Conservation (phyloP, 1,140 invertebrate species). For the Apis cerana region DNA sequence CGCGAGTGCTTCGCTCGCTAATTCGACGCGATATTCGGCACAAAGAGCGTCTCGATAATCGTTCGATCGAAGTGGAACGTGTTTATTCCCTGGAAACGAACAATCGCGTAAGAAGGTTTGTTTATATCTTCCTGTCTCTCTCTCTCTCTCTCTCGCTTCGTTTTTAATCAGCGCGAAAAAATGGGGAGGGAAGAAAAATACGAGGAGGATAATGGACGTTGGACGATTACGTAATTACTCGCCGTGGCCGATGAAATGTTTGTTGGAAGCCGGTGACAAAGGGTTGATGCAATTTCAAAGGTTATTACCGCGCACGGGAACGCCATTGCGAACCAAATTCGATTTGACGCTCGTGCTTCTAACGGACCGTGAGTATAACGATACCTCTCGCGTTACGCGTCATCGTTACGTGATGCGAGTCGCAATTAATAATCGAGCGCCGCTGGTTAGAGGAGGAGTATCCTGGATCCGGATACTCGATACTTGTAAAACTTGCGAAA, state of each 20-base stretch:
- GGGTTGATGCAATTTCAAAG: slow-evolving; percentile 28
- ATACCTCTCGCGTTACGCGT: slow-evolving; percentile 13
- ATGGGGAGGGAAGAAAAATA: background rate
- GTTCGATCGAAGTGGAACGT: background rate
- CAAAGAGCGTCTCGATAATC: background rate
- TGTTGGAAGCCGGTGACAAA: background rate
- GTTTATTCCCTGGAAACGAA: background rate
- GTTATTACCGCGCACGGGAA: background rate
- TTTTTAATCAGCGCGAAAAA: background rate
- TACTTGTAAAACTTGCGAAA: background rate
- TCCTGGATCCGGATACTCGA: background rate
- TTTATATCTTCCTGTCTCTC: too few species aligned
- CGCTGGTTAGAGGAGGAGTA: background rate
- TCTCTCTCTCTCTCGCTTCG: background rate
- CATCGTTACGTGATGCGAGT: slow-evolving; percentile 19
- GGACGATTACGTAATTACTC: background rate
- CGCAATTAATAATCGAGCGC: slow-evolving; percentile 14
- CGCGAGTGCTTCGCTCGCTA: background rate
- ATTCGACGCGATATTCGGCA: background rate
- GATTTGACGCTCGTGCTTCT: slow-evolving; percentile 11
- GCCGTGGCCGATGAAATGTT: background rate
- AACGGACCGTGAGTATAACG: background rate
- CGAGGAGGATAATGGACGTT: background rate
- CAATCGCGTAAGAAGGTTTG: background rate
- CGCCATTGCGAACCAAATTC: slow-evolving; percentile 4